Percentiles rank a stretch among this genome's conserved stretches.
Evolutionary conservation across 2,113 vertebrate genomes (phyloP).

Genomic region (Erythrolamprus reginae): DNA sequence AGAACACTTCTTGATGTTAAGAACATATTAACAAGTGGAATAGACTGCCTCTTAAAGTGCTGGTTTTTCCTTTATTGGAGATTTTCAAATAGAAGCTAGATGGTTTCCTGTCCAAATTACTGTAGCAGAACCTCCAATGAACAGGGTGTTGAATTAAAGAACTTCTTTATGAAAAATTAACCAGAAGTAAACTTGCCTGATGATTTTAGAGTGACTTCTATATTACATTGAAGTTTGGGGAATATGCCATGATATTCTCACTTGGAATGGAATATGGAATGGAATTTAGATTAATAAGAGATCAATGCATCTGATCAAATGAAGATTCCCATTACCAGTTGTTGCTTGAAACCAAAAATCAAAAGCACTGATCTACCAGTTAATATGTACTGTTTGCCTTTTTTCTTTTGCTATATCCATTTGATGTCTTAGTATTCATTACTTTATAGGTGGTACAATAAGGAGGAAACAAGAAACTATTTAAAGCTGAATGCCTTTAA

Average conservation of each 20-base stretch:
- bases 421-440: constrained; percentile 26
- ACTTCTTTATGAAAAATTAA: neutral
- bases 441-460: constrained; percentile 34
- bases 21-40: neutral
- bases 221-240: neutral
- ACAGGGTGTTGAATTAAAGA: neutral
- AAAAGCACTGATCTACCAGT: neutral
- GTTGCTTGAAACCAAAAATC: neutral
- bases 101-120: neutral
- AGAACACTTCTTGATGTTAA: neutral
- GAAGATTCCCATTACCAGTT: neutral
- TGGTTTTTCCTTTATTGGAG: neutral
- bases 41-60: neutral
- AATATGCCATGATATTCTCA: neutral
- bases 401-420: constrained; percentile 35
- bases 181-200: neutral
- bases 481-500: constrained; percentile 40
- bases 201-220: neutral
- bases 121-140: neutral
- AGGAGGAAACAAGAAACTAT: constrained; percentile 21
- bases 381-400: neutral
- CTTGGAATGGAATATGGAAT: neutral
- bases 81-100: neutral
- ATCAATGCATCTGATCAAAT: neutral
- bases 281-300: neutral